Conservation (phyloP, 1,140 invertebrate genomes). For the Leucophenga varia region DNA sequence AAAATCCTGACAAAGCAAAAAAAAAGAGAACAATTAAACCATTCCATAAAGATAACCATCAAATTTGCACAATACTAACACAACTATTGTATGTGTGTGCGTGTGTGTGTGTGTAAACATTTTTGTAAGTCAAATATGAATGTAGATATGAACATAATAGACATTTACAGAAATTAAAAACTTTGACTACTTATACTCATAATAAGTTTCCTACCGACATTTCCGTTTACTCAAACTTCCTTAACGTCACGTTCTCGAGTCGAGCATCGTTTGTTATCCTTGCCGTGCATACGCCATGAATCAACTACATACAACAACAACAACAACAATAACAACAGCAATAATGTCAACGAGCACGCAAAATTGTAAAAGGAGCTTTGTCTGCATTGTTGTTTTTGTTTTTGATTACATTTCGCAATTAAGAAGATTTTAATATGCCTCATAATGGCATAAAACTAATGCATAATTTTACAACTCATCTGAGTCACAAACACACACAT, state of each 20-base stretch:
- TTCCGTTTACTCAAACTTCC: slow-evolving; percentile 44
- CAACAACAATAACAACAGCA: slow-evolving; percentile 12
- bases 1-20: too few species aligned
- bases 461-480: slow-evolving; percentile 48
- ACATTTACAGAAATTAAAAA: slow-evolving; percentile 30
- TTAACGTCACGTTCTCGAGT: slow-evolving; percentile 31
- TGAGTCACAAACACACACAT: slow-evolving; percentile 27
- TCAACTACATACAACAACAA: background rate
- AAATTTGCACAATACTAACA: too few species aligned
- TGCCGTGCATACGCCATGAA: too few species aligned
- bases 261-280: too few species aligned
- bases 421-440: slow-evolving; percentile 47
- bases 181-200: slow-evolving; percentile 26
- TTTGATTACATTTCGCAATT: slow-evolving; percentile 49
- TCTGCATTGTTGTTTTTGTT: too few species aligned
- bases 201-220: slow-evolving; percentile 18
- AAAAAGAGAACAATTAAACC: too few species aligned
- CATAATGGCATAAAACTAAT: slow-evolving; percentile 50
- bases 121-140: too few species aligned
- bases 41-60: too few species aligned
- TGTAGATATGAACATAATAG: too few species aligned
- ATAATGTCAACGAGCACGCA: slow-evolving; percentile 3
- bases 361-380: background rate
- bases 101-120: background rate
- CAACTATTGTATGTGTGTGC: background rate